Conservation (phyloP, 2,888 invertebrate genomes). For the Trichacis sp. region DNA sequence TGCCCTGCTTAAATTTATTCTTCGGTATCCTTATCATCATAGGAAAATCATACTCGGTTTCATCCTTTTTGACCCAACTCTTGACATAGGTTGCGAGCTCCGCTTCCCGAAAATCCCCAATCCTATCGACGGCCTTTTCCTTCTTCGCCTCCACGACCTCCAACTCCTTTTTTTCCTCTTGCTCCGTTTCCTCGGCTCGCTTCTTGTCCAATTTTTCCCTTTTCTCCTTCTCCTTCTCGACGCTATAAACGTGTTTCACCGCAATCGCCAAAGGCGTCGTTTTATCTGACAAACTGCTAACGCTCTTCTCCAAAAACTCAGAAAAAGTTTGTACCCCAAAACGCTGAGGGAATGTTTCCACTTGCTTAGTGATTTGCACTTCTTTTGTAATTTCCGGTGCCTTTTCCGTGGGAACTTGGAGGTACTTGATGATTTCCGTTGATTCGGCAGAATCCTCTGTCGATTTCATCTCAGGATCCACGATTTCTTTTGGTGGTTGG, state of each 20-base stretch:
- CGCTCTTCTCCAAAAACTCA: constrained; percentile 51
- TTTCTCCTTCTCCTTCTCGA: constrained; percentile 10
- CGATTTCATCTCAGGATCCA: constrained; percentile 6
- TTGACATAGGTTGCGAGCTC: constrained; percentile 54
- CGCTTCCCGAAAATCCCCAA: not conserved
- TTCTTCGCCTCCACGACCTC: not conserved
- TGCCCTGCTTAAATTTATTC: constrained; percentile 74
- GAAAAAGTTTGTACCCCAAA: constrained; percentile 49
- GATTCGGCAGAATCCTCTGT: not conserved
- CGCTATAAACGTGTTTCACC: constrained; percentile 42
- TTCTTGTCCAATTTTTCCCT: constrained; percentile 3
- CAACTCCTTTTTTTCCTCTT: constrained; percentile 3
- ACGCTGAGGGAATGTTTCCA: not conserved
- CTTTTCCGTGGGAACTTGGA: not conserved
- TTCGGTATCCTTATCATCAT: constrained; percentile 78
- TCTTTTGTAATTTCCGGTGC: not conserved
- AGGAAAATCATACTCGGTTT: constrained; percentile 68
- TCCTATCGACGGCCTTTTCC: not conserved
- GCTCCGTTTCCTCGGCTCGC: not conserved
- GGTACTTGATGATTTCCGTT: not conserved
- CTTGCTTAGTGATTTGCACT: not conserved
- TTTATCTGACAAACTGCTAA: constrained; percentile 27
- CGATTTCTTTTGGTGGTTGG: not conserved
- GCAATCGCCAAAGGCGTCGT: constrained; percentile 49
- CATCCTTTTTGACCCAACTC: constrained; percentile 60